A percentile compares a stretch with the other conserved stretches of the same genome.
Evolutionary conservation across 2,113 vertebrate genomes (phyloP).

Genomic region (Sarotherodon lohbergeri): DNA sequence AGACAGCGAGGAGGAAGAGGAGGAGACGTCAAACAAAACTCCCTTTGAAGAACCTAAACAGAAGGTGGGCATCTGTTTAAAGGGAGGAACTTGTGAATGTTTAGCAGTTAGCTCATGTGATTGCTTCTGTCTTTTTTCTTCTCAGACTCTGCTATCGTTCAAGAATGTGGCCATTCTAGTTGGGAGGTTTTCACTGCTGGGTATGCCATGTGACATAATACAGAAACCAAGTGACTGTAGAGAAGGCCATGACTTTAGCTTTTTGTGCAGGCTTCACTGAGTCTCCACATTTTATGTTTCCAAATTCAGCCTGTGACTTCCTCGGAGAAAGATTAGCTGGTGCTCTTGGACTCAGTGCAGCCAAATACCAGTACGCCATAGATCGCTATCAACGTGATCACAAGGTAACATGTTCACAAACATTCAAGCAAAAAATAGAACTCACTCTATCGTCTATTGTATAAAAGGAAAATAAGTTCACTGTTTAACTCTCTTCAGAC

Average conservation of each 20-base stretch:
- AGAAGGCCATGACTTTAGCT: background rate
- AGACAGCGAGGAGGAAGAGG: conserved; percentile 55
- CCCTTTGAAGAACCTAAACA: conserved; percentile 11
- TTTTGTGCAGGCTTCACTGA: background rate
- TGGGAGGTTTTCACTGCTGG: conserved; percentile 60
- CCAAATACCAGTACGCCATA: conserved; percentile 74
- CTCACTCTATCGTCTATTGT: background rate
- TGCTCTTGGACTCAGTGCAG: conserved; percentile 66
- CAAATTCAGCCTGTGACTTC: conserved; percentile 71
- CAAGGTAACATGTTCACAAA: conserved; percentile 20
- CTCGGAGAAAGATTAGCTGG: conserved; percentile 66
- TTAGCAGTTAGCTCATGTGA: background rate
- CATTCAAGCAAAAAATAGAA: background rate
- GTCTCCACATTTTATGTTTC: background rate
- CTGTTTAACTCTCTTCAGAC: background rate
- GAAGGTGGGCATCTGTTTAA: conserved; percentile 22
- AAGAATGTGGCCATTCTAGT: conserved; percentile 47
- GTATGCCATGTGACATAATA: conserved; percentile 34
- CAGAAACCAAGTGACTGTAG: background rate
- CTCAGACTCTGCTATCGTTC: conserved; percentile 55
- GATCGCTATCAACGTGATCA: conserved; percentile 52
- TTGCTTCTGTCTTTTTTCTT: background rate
- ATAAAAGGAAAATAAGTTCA: background rate
- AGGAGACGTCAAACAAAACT: background rate
- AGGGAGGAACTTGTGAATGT: background rate